These are phyloP conservation scores for Drosophila planitibia DNA, from an alignment of 2,888 invertebrate species.

Conservation along the genomic window DNA sequence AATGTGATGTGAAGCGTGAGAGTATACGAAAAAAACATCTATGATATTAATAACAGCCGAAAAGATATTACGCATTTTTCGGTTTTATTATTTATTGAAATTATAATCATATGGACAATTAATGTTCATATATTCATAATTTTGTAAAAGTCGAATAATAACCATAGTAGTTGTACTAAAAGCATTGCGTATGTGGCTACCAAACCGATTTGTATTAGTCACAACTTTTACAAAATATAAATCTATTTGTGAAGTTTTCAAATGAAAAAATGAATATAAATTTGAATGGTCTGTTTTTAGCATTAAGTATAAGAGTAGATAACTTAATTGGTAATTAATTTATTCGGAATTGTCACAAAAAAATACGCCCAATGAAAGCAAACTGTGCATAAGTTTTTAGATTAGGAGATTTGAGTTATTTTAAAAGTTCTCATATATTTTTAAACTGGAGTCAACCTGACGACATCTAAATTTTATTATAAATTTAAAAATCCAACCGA, in stretches of 20 bases:
- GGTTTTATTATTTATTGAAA: not conserved
- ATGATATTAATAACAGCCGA: not conserved
- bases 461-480: not conserved
- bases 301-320: not conserved
- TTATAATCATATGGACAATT: not conserved
- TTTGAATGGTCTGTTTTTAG: not conserved
- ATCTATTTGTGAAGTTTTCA: not conserved
- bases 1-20: conserved; percentile 1
- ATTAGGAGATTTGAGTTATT: not conserved
- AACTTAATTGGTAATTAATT: not conserved
- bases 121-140: not conserved
- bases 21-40: conserved; percentile 6
- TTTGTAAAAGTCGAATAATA: not conserved
- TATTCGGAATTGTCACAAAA: not conserved
- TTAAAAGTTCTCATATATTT: too few species aligned
- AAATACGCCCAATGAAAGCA: not conserved
- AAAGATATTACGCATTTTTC: accelerated
- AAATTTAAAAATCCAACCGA: not conserved
- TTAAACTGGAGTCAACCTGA: not conserved
- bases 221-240: not conserved
- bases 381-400: not conserved
- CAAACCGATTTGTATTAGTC: not conserved
- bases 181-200: not conserved
- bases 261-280: not conserved
- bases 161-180: not conserved